Evolutionary conservation across 1,140 invertebrate genomes (phyloP), one percentile per base, ranked within the genome.

Genomic region (Bombyx mandarina): DNA sequence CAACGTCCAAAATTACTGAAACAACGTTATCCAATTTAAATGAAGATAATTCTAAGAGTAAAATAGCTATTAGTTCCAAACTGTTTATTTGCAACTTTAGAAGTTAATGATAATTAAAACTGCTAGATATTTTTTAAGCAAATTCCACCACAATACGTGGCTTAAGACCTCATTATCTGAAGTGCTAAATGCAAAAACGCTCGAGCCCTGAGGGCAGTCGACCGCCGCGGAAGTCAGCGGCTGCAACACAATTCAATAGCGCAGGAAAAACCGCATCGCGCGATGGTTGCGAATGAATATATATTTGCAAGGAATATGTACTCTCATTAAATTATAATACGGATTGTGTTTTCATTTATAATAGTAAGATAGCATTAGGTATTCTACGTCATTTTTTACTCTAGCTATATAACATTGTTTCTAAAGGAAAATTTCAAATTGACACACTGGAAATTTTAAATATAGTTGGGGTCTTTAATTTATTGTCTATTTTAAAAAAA

Each of bases 121-220:
- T 76, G 70, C 73, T 75, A 66, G 70, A 69, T 61, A 63, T 54
- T 49, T 46, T 54, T 43, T 10, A 44, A 43, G 26, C 47, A 56
- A 52, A 53, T 54, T 43, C 45, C 22, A 55, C 18, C 8, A 50
- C 26, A 55, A 43, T 57, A 60, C 63, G 57, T 61, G 63, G 64
- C 62, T 60, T 60, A 58, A 66, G 65, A 69, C 61, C 67, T 79
- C 73, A 76, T 79, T 77, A 79, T 73, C 49, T 46, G 59, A 67
- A 62, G 70, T 71, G 71, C 64, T 70, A 65, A 71, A 72, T 73
- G 69, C 65, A 72, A 75, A 75, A 77, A 70, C 65, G 68, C 52
- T 45, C 57, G 53, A 66, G 68, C 65, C 63, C 65, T 53, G 59
- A 59, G 67, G 68, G 62, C 43, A 51, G 56, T 46, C 54, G 61